Evolutionary conservation across 2,113 vertebrate species (phyloP), one percentile per base, ranked within the genome.

Genomic region (Silurus glanis): DNA sequence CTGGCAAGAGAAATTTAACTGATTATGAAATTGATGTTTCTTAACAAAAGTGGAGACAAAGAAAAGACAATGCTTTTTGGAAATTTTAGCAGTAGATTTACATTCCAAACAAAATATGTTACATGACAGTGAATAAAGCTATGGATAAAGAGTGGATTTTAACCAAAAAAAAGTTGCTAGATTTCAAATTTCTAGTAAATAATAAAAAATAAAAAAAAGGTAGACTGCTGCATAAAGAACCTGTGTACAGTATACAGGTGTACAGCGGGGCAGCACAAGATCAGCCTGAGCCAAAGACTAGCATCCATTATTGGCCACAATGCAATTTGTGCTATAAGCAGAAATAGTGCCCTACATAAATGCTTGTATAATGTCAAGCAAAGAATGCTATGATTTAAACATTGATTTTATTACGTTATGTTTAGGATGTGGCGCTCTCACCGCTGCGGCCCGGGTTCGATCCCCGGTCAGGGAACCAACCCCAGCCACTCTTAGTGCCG

Each of bases 321-420:
- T 78, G 75, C 2, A 55, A n/a, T 78, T 78, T 56, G 53, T 78
- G 75, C 49, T 76, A 28, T 56, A 78, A 78, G 6, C n/a, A 23
- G 5, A n/a, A 78, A 19, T 55, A 13, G 10, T 55, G 49, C 9
- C 51, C 49, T 16, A 25, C 21, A 55, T 55, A 17, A 78, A 55
- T 28, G 53, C n/a, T 28, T 56, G 49, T 21, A 53, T 53, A 78
- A 25, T 55, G 74, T 23, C 10, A 8, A 74, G n/a, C 21, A 74
- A 49, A 47, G 8, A 72, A 71, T 69, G 19, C 75, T 78, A 2
- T 56, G 23, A 16, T 25, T 53, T 76, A 55, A 53, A 76, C 49
- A 55, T 76, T 25, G n/a, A n/a, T 76, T 76, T n/a, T 4, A 53
- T 53, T 75, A 23, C 5, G 14, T n/a, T n/a, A 51, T 49, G 0